These are phyloP conservation scores for Alexandromys fortis DNA, from an alignment of 2,113 vertebrate genomes.

Conservation along the genomic window DNA sequence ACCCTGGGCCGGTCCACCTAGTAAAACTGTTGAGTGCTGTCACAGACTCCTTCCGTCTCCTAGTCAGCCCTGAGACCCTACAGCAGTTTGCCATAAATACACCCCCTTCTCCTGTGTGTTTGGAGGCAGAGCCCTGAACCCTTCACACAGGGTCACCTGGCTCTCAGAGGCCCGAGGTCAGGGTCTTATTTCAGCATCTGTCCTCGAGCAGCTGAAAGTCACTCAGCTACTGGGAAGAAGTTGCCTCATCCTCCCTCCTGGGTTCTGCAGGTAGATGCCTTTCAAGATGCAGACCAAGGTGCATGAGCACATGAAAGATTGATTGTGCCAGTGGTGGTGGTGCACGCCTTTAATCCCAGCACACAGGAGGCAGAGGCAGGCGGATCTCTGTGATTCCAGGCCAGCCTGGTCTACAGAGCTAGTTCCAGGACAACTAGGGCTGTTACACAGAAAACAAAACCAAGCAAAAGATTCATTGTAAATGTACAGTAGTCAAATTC, in stretches of 20 bases:
- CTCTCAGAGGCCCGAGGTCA: background rate
- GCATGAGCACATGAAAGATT: background rate
- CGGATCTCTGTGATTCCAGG: too few species aligned
- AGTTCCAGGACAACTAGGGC: too few species aligned
- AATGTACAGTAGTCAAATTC: background rate
- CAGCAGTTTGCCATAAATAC: background rate
- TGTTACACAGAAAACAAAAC: too few species aligned
- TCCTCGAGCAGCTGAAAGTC: background rate
- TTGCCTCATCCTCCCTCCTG: background rate
- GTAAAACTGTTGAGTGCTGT: slow-evolving; percentile 72
- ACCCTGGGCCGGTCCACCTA: background rate
- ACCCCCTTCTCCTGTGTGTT: background rate
- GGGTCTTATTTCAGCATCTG: background rate
- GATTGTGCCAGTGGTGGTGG: too few species aligned
- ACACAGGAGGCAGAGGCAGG: too few species aligned
- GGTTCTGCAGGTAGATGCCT: background rate
- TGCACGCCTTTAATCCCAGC: too few species aligned
- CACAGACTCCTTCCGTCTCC: background rate
- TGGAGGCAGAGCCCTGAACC: background rate
- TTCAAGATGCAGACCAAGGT: background rate
- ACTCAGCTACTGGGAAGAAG: background rate
- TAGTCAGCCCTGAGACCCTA: background rate
- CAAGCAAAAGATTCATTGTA: too few species aligned
- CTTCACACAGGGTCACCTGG: background rate
- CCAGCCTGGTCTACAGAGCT: too few species aligned